Base-by-base conservation (phyloP, 2,888 invertebrate genomes). In the Chirona hameri region DNA sequence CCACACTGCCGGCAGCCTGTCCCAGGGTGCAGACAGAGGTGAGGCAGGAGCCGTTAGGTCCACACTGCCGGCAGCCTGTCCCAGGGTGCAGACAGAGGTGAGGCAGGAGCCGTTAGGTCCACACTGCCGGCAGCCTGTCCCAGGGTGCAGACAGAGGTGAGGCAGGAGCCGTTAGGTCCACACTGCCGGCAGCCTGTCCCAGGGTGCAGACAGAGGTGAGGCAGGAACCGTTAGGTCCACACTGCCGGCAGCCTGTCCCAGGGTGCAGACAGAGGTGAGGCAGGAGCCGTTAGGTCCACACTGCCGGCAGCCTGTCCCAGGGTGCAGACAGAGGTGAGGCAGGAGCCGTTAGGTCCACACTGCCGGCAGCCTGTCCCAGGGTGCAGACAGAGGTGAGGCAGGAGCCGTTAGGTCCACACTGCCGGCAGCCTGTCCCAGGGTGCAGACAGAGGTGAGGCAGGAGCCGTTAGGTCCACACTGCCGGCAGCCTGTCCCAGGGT, bases 221-320 rank as follows among this genome's bases (percentile, higher is more conserved):
- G n/a, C n/a, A n/a, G n/a, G n/a, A 1, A 24, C 76, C 10, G 76
- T 76, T n/a, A 81, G 29, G 39, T 81, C 55, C 24, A 31, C 3
- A 15, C n/a, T 29, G 27, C 55, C 60, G 24, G 29, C 60, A 86
- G 89, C 89, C 65, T 65, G 65, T 24, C 7, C 39, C 39, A 39
- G 7, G 39, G 39, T 39, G 39, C 4, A 39, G 39, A 39, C 4
- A 39, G 39, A 39, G 39, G n/a, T n/a, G n/a, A n/a, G n/a, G n/a
- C n/a, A n/a, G n/a, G n/a, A 1, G 39, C 76, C 10, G 76, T 76
- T n/a, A 81, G 29, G 39, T 81, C 55, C 24, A 31, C 3, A 15
- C n/a, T 29, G 27, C 55, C 60, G 24, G 29, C 60, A 86, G 89
- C 89, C 65, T 65, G 65, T 24, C 7, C 39, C 39, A 39, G 7